A percentile compares a stretch with the other conserved stretches of the same genome.
Conservation (phyloP, 2,113 vertebrate genomes). For the Zosterops hypoxanthus region DNA sequence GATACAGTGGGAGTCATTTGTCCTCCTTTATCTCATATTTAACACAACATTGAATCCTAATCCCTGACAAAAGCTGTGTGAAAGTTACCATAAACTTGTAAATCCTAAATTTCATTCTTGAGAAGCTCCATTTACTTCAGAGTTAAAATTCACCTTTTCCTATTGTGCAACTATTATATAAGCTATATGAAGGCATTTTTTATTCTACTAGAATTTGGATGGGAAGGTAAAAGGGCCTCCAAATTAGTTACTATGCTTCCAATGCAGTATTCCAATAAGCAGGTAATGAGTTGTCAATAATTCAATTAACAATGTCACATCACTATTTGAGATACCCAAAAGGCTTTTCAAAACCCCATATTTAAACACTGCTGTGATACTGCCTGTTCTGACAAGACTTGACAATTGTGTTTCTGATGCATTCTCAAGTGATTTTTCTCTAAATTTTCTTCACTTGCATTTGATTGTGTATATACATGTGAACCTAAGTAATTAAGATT, state of each 20-base stretch:
- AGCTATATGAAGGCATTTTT: background rate
- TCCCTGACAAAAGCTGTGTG: background rate
- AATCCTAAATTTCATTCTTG: background rate
- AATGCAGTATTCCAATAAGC: background rate
- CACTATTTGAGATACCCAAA: background rate
- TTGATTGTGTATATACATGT: background rate
- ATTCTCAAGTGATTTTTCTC: background rate
- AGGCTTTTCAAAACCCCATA: background rate
- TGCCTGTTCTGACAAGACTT: background rate
- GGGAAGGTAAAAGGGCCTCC: background rate
- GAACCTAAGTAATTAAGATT: background rate
- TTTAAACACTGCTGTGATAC: background rate
- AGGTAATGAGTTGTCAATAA: background rate
- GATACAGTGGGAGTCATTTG: background rate
- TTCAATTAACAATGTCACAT: background rate
- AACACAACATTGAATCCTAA: background rate
- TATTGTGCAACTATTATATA: background rate
- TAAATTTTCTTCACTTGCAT: background rate
- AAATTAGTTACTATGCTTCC: background rate
- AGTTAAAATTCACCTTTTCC: background rate
- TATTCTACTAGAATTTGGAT: background rate
- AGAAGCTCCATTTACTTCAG: background rate
- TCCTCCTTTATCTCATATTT: background rate
- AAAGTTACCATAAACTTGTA: background rate
- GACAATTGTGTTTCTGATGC: background rate